Conservation (phyloP, 2,113 vertebrate genomes). For the Cephalopholis sonnerati region DNA sequence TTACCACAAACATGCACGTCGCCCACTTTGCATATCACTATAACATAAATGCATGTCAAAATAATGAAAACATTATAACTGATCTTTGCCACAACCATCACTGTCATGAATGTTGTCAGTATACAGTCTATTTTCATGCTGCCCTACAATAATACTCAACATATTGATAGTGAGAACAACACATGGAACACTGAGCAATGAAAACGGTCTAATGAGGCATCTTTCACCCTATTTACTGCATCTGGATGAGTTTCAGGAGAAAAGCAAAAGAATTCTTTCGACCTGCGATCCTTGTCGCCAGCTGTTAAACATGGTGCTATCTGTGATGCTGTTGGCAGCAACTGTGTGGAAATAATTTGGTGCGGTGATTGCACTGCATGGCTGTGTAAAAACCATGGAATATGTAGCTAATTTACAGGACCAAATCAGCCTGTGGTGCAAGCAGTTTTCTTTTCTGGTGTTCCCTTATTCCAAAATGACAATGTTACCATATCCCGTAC, state of each 20-base stretch:
- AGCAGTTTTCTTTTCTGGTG: constrained; percentile 11
- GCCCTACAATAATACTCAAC: not conserved
- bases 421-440: not conserved
- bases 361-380: constrained; percentile 17
- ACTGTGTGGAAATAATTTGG: constrained; percentile 21
- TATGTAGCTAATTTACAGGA: constrained; percentile 24
- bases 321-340: constrained; percentile 32
- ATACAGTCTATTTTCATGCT: not conserved
- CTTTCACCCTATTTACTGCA: not conserved
- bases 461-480: not conserved
- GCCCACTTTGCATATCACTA: not conserved
- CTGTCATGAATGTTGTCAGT: not conserved
- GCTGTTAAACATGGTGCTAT: constrained; percentile 32
- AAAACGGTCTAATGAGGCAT: constrained; percentile 17
- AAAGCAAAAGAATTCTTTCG: not conserved
- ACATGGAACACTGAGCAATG: not conserved
- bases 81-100: not conserved
- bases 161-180: constrained; percentile 2
- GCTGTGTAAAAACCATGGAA: constrained; percentile 1
- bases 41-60: not conserved
- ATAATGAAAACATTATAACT: not conserved
- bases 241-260: constrained; percentile 3
- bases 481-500: not conserved
- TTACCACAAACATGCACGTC: not conserved
- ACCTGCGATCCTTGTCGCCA: constrained; percentile 20